Conservation (phyloP, 2,113 vertebrate genomes). For the Hypanus sabinus region DNA sequence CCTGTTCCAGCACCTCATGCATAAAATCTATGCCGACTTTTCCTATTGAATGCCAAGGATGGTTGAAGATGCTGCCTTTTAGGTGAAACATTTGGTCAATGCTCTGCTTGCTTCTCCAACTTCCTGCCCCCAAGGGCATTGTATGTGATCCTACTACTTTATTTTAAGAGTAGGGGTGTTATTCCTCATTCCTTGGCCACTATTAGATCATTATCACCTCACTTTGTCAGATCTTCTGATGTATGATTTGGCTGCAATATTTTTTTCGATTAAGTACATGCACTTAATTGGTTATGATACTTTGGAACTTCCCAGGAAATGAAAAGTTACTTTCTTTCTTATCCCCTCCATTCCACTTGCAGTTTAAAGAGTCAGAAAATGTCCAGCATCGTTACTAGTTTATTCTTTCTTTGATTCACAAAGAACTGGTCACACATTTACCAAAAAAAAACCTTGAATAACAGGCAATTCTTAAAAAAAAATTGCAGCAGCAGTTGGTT, state of each 20-base stretch:
- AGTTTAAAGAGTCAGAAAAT: too few relatives aligned
- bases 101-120: too few relatives aligned
- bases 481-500: too few relatives aligned
- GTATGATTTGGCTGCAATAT: background rate
- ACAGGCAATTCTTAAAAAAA: too few relatives aligned
- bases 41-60: background rate
- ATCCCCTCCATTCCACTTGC: too few relatives aligned
- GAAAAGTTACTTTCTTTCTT: background rate
- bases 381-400: background rate
- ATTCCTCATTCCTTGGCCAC: background rate
- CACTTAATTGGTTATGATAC: background rate
- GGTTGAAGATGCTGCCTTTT: background rate
- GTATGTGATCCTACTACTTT: background rate
- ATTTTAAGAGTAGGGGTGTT: background rate
- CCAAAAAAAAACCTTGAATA: too few relatives aligned
- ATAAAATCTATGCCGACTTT: background rate
- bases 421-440: too few relatives aligned
- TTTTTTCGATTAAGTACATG: background rate
- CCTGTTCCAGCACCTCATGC: background rate
- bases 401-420: background rate
- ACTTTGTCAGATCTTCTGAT: background rate
- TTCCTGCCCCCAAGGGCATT: background rate
- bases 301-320: too few relatives aligned
- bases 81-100: too few relatives aligned
- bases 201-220: background rate